Conservation (phyloP, 2,888 invertebrate genomes). For the Macaria liturata region DNA sequence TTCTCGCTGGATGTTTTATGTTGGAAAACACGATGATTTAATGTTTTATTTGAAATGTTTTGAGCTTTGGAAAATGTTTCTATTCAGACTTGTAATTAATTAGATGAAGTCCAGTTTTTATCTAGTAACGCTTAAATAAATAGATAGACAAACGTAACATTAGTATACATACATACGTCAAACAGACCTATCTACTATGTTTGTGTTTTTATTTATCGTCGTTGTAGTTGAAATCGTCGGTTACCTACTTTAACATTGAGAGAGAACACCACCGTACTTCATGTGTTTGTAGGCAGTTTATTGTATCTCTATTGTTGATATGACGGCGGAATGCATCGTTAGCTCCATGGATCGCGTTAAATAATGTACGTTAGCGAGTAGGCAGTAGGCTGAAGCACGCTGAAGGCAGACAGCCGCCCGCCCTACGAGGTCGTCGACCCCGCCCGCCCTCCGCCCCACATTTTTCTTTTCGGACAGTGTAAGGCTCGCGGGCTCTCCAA, state of each 20-base stretch:
- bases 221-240: too few species aligned
- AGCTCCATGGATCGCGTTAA: slow-evolving; percentile 62
- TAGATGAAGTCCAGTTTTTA: too few species aligned
- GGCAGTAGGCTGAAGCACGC: slow-evolving; percentile 49
- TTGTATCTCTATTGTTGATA: slow-evolving; percentile 44
- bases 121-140: too few species aligned
- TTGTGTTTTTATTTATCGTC: too few species aligned
- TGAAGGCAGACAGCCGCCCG: slow-evolving; percentile 44
- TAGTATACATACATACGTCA: too few species aligned
- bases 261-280: slow-evolving; percentile 22
- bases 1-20: not conserved
- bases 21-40: slow-evolving; percentile 22
- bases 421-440: slow-evolving; percentile 66
- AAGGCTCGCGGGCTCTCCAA: slow-evolving; percentile 58
- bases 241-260: slow-evolving; percentile 25
- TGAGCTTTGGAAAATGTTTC: too few species aligned
- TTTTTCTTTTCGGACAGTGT: slow-evolving; percentile 79
- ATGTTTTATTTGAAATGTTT: not conserved
- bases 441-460: slow-evolving; percentile 66
- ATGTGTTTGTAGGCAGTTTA: slow-evolving; percentile 31
- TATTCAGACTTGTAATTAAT: too few species aligned
- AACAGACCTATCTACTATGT: too few species aligned
- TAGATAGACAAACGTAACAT: too few species aligned
- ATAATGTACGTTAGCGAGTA: slow-evolving; percentile 62
- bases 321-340: slow-evolving; percentile 51